Evolutionary conservation across 2,113 vertebrate species (phyloP).

Genomic region (Carlito syrichta): DNA sequence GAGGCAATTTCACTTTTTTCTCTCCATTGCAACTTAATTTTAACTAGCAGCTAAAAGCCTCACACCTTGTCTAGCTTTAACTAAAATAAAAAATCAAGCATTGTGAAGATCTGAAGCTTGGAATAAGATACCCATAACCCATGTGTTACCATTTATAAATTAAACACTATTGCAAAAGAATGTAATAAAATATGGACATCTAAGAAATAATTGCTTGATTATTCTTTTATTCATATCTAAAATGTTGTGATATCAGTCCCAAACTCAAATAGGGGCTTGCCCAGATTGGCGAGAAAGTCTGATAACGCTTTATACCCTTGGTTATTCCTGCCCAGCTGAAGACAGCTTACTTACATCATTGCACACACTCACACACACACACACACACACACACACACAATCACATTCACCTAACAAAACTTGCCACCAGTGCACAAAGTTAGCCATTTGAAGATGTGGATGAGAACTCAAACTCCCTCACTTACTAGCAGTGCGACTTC

Average conservation of each 20-base stretch:
- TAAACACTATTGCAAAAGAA: neutral
- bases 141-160: neutral
- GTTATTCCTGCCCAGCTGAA: rapidly evolving
- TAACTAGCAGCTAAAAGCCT: neutral
- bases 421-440: neutral
- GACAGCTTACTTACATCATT: neutral
- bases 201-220: neutral
- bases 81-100: slow-evolving; percentile 22
- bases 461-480: neutral
- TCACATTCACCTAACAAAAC: neutral
- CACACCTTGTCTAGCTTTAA: neutral
- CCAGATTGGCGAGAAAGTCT: neutral
- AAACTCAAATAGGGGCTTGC: rapidly evolving
- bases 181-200: neutral
- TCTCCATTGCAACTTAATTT: neutral
- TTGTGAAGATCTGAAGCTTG: neutral
- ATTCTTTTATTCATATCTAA: neutral
- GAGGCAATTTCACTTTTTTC: neutral
- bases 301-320: neutral
- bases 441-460: neutral
- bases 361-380: too few species aligned
- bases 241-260: too few species aligned
- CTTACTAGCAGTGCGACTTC: rapidly evolving
- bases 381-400: neutral
- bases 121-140: neutral